A percentile compares a stretch with the other conserved stretches of the same genome.
Conservation (phyloP, 2,113 vertebrate species). For the Thamnaconus septentrionalis region DNA sequence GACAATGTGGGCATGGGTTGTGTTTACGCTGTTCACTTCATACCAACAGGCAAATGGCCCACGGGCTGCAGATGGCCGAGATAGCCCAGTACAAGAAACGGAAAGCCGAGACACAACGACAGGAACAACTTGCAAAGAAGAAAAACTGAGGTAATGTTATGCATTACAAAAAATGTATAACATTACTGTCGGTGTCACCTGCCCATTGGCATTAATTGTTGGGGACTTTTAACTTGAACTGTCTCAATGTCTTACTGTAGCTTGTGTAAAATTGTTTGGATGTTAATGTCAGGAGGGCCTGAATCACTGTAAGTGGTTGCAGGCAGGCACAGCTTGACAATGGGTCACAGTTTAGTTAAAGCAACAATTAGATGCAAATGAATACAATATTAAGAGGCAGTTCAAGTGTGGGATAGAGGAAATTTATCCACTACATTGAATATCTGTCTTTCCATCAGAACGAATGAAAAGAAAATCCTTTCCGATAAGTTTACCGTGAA, state of each 20-base stretch:
- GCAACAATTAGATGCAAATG: conserved; percentile 11
- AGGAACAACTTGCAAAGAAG: conserved; percentile 78
- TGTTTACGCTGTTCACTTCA: conserved; percentile 59
- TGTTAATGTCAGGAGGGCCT: background rate
- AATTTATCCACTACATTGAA: background rate
- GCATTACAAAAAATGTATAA: conserved; percentile 78
- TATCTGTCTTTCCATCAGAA: background rate
- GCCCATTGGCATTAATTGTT: too few species aligned
- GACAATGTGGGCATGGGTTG: conserved; percentile 2
- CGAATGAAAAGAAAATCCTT: background rate
- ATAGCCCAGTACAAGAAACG: conserved; percentile 81
- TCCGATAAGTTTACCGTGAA: conserved; percentile 38
- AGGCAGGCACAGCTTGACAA: background rate
- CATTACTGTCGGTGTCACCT: conserved; percentile 38
- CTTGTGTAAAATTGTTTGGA: conserved; percentile 5
- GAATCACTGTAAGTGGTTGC: background rate
- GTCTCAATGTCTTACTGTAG: conserved; percentile 15
- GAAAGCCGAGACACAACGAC: conserved; percentile 78
- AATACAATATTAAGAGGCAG: conserved; percentile 10
- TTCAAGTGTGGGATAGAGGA: conserved; percentile 7
- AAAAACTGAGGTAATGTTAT: conserved; percentile 83
- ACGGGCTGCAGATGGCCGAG: conserved; percentile 83
- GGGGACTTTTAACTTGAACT: conserved; percentile 11
- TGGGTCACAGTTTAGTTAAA: background rate
- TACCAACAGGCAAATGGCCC: conserved; percentile 78